Base-by-base conservation (phyloP, 2,888 invertebrate species). In the Luperina nickerlii region DNA sequence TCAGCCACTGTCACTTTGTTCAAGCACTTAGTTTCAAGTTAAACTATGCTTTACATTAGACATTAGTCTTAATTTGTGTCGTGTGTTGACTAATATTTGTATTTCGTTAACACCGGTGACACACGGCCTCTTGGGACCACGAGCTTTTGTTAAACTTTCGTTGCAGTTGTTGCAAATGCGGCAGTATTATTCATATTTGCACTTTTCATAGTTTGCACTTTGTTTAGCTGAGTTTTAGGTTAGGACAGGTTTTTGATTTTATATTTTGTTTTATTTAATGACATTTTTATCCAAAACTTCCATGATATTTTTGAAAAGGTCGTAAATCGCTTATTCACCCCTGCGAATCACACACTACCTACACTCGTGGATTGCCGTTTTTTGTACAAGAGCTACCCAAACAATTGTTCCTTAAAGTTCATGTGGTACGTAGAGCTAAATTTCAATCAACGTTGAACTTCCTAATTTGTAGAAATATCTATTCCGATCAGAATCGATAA, bases 41-140 rank as follows among this genome's bases (percentile, higher is more conserved):
- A 95, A 96, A 94, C 94, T 92, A 89, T 92, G 90, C 96, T 96
- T 96, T 96, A 93, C 96, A 93, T 95, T 96, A 93, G 94, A 93
- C 93, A 96, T 96, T 96, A 96, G 96, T 91, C 95, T 94, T 96
- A 96, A 96, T 96, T 96, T 96, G 96, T 96, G 95, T 95, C 96
- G 95, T 93, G 92, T 92, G 93, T 90, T 87, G 86, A 93, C 94
- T 92, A 95, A 96, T 96, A 95, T 96, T 96, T 96, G 96, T 95
- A 94, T 95, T 96, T 96, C 94, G 96, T 96, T 96, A 96, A 95
- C 96, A 93, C 94, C 85, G 86, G 92, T 85, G 92, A 94, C 95
- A 93, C 87, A 95, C 92, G 71, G 93, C 27, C 82, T 63, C 48
- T 66, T 73, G 78, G 68, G 81, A 78, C 51, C 70, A 69, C 72